A percentile compares a stretch with the other conserved stretches of the same genome.
Evolutionary conservation across 2,888 invertebrate species (phyloP).

Genomic region (Drosophila greeni): DNA sequence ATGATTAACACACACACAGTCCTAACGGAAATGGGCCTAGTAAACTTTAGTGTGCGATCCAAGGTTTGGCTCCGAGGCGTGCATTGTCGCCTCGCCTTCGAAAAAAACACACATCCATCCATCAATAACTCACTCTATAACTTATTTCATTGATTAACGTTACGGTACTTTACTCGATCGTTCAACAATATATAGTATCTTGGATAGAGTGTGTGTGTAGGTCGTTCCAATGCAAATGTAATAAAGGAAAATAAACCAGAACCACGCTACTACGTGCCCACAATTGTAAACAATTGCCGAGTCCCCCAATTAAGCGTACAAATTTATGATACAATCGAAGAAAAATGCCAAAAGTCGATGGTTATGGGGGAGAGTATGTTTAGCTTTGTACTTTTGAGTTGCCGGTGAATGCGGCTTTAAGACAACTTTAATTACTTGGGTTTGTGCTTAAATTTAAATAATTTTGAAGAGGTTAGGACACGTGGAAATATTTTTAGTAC

Average conservation of each 20-base stretch:
- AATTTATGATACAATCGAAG: slow-evolving; percentile 36
- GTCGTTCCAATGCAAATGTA: slow-evolving; percentile 41
- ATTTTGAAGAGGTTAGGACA: neutral
- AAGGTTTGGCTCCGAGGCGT: slow-evolving; percentile 34
- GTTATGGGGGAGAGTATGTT: neutral
- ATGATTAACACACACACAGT: slow-evolving; percentile 38
- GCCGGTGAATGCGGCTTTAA: neutral
- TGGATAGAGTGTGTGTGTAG: slow-evolving; percentile 33
- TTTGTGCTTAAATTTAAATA: neutral
- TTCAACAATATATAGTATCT: slow-evolving; percentile 33
- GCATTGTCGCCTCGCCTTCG: slow-evolving; percentile 36
- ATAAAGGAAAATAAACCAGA: slow-evolving; percentile 38
- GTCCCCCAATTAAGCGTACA: slow-evolving; percentile 39
- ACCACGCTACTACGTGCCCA: slow-evolving; percentile 59
- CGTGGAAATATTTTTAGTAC: neutral
- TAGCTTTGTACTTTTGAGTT: slow-evolving; percentile 9
- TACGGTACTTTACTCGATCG: slow-evolving; percentile 33
- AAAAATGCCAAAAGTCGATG: slow-evolving; percentile 16
- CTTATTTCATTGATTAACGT: slow-evolving; percentile 31
- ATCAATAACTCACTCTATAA: slow-evolving; percentile 44
- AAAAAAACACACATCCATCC: slow-evolving; percentile 27
- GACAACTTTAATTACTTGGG: neutral
- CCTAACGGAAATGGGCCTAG: slow-evolving; percentile 57
- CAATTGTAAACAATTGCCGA: slow-evolving; percentile 45
- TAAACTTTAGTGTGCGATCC: slow-evolving; percentile 33